Conservation (phyloP, 2,888 invertebrate species). For the Euproctis similis region DNA sequence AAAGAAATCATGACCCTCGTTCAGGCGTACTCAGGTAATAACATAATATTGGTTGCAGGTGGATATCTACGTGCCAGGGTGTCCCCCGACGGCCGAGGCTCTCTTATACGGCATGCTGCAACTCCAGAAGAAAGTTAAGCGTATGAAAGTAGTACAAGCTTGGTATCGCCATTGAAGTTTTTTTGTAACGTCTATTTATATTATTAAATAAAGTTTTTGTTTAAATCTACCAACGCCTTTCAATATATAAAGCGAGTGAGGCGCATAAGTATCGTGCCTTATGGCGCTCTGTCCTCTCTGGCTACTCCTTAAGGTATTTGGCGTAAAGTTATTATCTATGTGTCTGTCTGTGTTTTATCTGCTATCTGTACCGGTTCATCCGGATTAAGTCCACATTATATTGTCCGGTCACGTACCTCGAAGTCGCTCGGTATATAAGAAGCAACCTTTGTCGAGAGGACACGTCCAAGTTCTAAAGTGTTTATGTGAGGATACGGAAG, state of each 20-base stretch:
- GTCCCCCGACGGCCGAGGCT: constrained; percentile 96
- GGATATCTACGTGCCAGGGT: constrained; percentile 94
- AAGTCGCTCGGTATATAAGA: constrained; percentile 1
- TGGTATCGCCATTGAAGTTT: constrained; percentile 51
- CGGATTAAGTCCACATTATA: too few relatives aligned
- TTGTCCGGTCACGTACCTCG: constrained; percentile 4
- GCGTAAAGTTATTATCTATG: too few relatives aligned
- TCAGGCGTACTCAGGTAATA: too few relatives aligned
- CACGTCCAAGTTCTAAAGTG: background rate
- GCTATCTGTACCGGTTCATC: too few relatives aligned
- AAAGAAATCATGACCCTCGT: too few relatives aligned
- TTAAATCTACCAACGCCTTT: too few relatives aligned
- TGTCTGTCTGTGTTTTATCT: too few relatives aligned
- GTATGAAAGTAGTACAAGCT: constrained; percentile 76
- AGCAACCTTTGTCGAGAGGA: background rate
- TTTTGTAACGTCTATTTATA: background rate
- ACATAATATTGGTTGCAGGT: constrained; percentile 33
- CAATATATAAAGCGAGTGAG: too few relatives aligned
- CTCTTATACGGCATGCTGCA: constrained; percentile 89
- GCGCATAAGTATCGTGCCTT: too few relatives aligned
- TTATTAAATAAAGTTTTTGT: too few relatives aligned
- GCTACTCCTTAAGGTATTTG: too few relatives aligned
- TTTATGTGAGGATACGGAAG: constrained; percentile 6
- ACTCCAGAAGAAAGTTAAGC: constrained; percentile 90
- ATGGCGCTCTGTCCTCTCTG: too few relatives aligned